Evolutionary conservation across 2,797 vertebrate genomes (phyloP).

Genomic region (Chloroceryle inda): DNA sequence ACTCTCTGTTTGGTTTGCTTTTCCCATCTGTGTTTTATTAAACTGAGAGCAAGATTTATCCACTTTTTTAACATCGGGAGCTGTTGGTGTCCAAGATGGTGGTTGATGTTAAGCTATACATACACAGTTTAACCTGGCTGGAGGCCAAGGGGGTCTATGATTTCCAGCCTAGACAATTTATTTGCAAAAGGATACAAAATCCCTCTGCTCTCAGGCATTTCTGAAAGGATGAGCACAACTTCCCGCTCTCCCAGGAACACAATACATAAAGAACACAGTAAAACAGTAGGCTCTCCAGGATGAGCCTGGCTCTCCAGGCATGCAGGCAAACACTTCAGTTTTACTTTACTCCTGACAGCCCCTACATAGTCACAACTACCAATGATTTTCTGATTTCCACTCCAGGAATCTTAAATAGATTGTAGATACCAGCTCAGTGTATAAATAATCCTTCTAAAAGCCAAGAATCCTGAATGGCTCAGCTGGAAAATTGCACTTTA

Average conservation of each 20-base stretch:
- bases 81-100: slow-evolving; percentile 53
- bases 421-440: slow-evolving; percentile 10
- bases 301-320: slow-evolving; percentile 22
- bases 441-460: slow-evolving; percentile 40
- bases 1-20: slow-evolving; percentile 65
- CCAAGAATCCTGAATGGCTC: slow-evolving; percentile 50
- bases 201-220: slow-evolving; percentile 16
- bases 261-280: not conserved
- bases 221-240: slow-evolving; percentile 25
- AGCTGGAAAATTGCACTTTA: slow-evolving; percentile 37
- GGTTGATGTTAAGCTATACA: slow-evolving; percentile 58
- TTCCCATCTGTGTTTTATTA: slow-evolving; percentile 75
- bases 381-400: slow-evolving; percentile 24
- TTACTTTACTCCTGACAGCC: slow-evolving; percentile 11
- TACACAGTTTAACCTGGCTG: slow-evolving; percentile 58
- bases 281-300: not conserved
- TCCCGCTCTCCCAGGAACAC: slow-evolving; percentile 13
- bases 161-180: slow-evolving; percentile 46
- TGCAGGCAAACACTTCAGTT: slow-evolving; percentile 35
- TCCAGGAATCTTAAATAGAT: slow-evolving; percentile 61
- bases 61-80: slow-evolving; percentile 42
- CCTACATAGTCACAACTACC: slow-evolving; percentile 19
- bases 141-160: slow-evolving; percentile 17
- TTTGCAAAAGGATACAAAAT: slow-evolving; percentile 57
- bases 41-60: slow-evolving; percentile 58